Evolutionary conservation across 2,888 invertebrate genomes (phyloP).

Genomic region (Epinotia nisella): DNA sequence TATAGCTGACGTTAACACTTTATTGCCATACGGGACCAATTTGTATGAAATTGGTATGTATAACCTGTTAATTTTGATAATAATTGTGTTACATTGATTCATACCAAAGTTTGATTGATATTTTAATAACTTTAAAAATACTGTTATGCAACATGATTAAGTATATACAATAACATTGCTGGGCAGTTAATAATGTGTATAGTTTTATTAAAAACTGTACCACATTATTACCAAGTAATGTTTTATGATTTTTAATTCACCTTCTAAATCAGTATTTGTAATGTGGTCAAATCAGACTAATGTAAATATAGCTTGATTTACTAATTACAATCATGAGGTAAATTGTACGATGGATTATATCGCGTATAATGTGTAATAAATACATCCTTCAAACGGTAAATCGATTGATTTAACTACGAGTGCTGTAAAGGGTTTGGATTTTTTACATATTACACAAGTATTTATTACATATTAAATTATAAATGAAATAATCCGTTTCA

Average conservation of each 20-base stretch:
- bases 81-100: not conserved
- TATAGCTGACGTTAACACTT: not conserved
- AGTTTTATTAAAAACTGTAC: constrained; percentile 11
- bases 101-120: not conserved
- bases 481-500: too few species aligned
- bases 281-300: not conserved
- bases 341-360: too few species aligned
- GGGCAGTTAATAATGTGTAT: not conserved
- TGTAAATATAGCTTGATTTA: not conserved
- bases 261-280: not conserved
- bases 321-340: not conserved
- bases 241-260: not conserved
- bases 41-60: not conserved
- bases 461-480: too few species aligned
- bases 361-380: not conserved
- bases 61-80: not conserved
- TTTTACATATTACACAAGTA: too few species aligned
- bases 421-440: too few species aligned
- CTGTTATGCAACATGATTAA: not conserved
- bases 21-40: not conserved
- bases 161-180: not conserved
- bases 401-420: too few species aligned
- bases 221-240: not conserved
- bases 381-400: too few species aligned
- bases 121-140: not conserved